A percentile compares a stretch with the other conserved stretches of the same genome.
phyloP scores from a whole-genome alignment of 1,140 invertebrate species.

The Drosophila azteca region DNA sequence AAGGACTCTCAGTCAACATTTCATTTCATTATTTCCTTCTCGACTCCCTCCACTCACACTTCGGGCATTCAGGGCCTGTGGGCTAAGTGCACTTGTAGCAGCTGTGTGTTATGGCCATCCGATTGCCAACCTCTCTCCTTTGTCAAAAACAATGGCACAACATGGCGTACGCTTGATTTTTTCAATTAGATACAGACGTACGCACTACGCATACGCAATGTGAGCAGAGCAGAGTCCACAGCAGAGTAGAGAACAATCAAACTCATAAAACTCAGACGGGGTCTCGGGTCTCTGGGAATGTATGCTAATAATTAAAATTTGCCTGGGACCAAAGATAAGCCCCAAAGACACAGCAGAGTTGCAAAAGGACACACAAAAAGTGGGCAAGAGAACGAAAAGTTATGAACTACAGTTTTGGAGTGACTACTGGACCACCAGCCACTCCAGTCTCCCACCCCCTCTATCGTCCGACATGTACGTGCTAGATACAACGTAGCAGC shows the following conservation, averaged over 20 bases:
- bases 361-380: neutral
- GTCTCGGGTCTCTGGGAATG: conserved; percentile 2
- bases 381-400: conserved; percentile 36
- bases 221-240: neutral
- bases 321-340: conserved; percentile 46
- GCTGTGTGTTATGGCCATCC: conserved; percentile 50
- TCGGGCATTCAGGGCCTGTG: too few species aligned
- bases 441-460: conserved; percentile 11
- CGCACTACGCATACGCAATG: conserved; percentile 71
- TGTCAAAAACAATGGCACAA: conserved; percentile 54
- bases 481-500: conserved; percentile 44
- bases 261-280: conserved; percentile 66
- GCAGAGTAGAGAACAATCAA: conserved; percentile 36
- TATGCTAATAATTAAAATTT: conserved; percentile 75
- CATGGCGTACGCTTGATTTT: conserved; percentile 60
- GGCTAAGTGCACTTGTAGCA: conserved; percentile 19
- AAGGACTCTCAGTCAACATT: conserved; percentile 5
- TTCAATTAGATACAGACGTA: conserved; percentile 72
- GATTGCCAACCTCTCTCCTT: conserved; percentile 12
- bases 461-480: conserved; percentile 41
- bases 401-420: conserved; percentile 63
- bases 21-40: conserved; percentile 17
- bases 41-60: too few species aligned
- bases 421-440: conserved; percentile 10
- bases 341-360: conserved; percentile 19